Conservation (phyloP, 1,140 invertebrate species). For the Laupala kohalensis region DNA sequence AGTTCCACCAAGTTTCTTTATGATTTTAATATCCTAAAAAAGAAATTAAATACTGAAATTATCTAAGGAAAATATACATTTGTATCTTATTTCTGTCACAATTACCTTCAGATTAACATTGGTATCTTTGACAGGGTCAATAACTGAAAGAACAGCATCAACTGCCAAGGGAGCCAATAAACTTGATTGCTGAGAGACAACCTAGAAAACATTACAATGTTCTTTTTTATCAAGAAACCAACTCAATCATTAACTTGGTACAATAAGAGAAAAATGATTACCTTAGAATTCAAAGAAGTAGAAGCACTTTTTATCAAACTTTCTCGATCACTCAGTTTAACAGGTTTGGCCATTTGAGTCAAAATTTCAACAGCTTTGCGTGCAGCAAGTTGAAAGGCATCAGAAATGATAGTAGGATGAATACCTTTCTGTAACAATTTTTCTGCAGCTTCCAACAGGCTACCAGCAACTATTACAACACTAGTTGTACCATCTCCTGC, state of each 20-base stretch:
- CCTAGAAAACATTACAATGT: constrained; percentile 28
- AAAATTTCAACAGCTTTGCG: constrained; percentile 76
- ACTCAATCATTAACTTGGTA: no score
- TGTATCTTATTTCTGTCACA: background rate
- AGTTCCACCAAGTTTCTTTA: constrained; percentile 92
- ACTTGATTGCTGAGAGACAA: constrained; percentile 94
- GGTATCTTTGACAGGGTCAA: constrained; percentile 44
- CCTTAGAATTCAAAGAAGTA: constrained; percentile 97
- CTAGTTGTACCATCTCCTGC: constrained; percentile 99
- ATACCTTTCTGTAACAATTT: constrained; percentile 88
- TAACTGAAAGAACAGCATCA: constrained; percentile 85
- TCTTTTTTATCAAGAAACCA: no score
- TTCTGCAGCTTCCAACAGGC: constrained; percentile 85
- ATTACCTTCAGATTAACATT: constrained; percentile 51
- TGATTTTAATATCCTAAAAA: constrained; percentile 77
- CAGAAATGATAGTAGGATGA: constrained; percentile 94
- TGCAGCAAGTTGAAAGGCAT: constrained; percentile 88
- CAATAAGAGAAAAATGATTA: constrained; percentile 24
- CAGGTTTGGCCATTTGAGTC: constrained; percentile 67
- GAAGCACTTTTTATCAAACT: constrained; percentile 87
- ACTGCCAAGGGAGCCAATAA: constrained; percentile 93
- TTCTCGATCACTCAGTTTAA: constrained; percentile 78
- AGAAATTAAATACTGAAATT: background rate
- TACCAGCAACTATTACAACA: constrained; percentile 92
- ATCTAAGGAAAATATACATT: background rate